phyloP scores from a whole-genome alignment of 2,113 vertebrate genomes.

The Glaucomys volans region DNA sequence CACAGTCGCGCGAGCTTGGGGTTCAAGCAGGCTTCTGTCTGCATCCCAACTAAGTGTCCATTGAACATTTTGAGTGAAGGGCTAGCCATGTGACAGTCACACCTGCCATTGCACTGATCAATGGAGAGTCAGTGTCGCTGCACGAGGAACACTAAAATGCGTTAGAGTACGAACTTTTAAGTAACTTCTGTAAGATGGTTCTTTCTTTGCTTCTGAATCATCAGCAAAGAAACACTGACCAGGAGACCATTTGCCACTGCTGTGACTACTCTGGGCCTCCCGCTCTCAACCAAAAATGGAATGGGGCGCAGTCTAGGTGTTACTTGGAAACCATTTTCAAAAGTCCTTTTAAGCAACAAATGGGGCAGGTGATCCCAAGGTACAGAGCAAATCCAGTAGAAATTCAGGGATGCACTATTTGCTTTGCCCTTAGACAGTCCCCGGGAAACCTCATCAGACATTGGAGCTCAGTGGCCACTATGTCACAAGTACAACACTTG shows the following conservation, averaged over 20 bases:
- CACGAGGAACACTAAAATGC: neutral
- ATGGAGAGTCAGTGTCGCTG: neutral
- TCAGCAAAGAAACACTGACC: neutral
- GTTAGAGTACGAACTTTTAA: neutral
- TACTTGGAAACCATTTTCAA: neutral
- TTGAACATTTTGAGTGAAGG: neutral
- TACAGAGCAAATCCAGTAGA: neutral
- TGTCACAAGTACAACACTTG: neutral
- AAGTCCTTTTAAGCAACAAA: neutral
- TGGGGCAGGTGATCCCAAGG: neutral
- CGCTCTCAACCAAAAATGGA: neutral
- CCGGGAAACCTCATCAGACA: neutral
- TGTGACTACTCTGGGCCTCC: neutral
- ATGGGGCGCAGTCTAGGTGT: neutral
- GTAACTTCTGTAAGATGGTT: neutral
- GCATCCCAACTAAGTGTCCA: neutral
- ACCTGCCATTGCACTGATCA: neutral
- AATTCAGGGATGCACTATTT: neutral
- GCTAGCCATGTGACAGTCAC: neutral
- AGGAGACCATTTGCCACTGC: neutral
- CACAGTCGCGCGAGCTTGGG: too few relatives aligned
- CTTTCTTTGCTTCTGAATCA: neutral
- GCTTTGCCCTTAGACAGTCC: fast-evolving
- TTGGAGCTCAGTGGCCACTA: neutral
- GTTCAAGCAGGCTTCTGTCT: neutral